Evolutionary conservation across 2,888 invertebrate species (phyloP), one percentile per base, ranked within the genome.

Genomic region (Agrenia bidenticulata): DNA sequence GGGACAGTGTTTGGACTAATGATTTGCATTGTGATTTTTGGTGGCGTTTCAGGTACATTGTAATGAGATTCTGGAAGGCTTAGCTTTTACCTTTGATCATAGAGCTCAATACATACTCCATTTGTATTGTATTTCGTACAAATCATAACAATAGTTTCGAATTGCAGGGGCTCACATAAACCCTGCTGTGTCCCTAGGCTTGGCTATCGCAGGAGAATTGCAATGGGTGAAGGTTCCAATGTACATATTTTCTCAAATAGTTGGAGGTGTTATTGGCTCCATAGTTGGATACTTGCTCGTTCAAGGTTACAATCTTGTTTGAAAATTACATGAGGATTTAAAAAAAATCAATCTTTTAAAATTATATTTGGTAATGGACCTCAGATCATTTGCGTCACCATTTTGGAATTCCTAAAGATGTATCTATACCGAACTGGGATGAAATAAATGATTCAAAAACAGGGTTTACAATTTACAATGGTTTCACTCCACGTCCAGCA

Each of bases 201-300:
- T 73, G 2, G 70, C 73, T 7, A 53, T 73, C 21, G 66, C 57
- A 24, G 75, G 75, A 9, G 49, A 73, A 4, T 13, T 67, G 2
- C 68, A 67, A 41, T 75, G 75, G 75, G 24, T 66, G 23, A 72
- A 72, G 51, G 37, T 75, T 24, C 75, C 75, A 7, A 49, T 61
- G 1, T 74, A 66, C 45, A 61, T 66, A 24, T 9, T 70, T 17
- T 50, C 56, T 17, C 75, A 75, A 61, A 49, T 70, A 15, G 21
- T 73, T 1, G 75, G 75, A 2, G 71, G 67, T 2, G 67, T 67
- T 15, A 27, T 72, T n/a, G 74, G 75, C 4, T 37, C 70, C 9
- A 53, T 69, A 0, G 15, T 73, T 1, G 73, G 57, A 5, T 70
- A 60, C 41, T 17, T 45, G 0, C 42, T 72, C 9, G 60, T 69